Conservation (phyloP, 2,888 invertebrate genomes). For the Drosophila nr. fundita region DNA sequence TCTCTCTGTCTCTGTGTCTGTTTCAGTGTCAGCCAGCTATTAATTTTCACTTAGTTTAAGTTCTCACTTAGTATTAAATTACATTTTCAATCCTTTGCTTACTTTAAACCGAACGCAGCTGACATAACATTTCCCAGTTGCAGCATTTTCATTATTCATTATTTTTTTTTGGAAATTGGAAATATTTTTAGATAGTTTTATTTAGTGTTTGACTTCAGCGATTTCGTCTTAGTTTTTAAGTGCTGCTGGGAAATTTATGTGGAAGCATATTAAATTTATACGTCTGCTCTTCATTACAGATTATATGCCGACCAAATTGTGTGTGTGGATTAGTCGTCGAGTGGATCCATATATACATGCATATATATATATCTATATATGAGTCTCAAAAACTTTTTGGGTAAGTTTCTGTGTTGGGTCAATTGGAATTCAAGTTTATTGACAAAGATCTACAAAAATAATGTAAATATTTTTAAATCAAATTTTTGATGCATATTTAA, state of each 20-base stretch:
- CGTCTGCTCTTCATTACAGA: slow-evolving; percentile 72
- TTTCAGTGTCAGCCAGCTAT: slow-evolving; percentile 50
- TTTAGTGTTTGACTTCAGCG: slow-evolving; percentile 46
- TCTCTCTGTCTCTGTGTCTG: slow-evolving; percentile 4
- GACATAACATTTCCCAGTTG: slow-evolving; percentile 72
- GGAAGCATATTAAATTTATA: slow-evolving; percentile 78
- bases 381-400: slow-evolving; percentile 29
- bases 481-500: too few species aligned
- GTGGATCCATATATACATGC: slow-evolving; percentile 49
- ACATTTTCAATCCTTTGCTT: slow-evolving; percentile 53
- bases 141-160: slow-evolving; percentile 25
- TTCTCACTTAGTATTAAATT: slow-evolving; percentile 67
- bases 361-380: not conserved
- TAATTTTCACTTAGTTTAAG: slow-evolving; percentile 74
- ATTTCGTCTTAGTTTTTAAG: slow-evolving; percentile 55
- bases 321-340: slow-evolving; percentile 56
- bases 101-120: slow-evolving; percentile 69
- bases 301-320: slow-evolving; percentile 39
- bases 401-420: slow-evolving; percentile 29
- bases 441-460: not conserved
- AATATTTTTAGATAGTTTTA: slow-evolving; percentile 67
- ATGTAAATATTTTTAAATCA: not conserved
- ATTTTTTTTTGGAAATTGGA: slow-evolving; percentile 41
- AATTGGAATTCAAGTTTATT: not conserved
- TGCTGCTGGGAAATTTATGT: slow-evolving; percentile 71